A percentile compares a stretch with the other conserved stretches of the same genome.
These are phyloP conservation scores for Xylota segnis DNA, from an alignment of 2,888 invertebrate species.

Conservation along the genomic window DNA sequence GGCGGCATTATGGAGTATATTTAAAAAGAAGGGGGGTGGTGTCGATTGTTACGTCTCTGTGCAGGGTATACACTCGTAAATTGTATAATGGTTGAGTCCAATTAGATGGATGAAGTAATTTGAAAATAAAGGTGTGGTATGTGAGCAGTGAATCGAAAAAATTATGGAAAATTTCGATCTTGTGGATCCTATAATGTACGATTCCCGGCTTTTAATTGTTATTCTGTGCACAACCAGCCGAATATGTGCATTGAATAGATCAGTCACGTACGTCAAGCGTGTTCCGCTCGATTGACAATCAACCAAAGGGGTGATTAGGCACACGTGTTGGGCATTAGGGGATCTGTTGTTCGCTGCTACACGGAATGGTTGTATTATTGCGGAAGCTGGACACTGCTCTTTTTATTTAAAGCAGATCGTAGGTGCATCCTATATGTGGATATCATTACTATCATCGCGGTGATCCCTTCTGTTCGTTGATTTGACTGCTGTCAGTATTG, in stretches of 20 bases:
- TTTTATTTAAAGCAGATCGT: no score
- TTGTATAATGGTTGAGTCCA: conserved; percentile 45
- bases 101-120: conserved; percentile 44
- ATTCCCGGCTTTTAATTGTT: conserved; percentile 1
- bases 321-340: neutral
- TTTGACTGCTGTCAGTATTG: no score
- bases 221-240: neutral
- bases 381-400: no score
- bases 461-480: no score
- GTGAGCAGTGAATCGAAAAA: conserved; percentile 41
- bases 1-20: conserved; percentile 28
- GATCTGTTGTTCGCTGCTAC: neutral
- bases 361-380: no score
- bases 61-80: conserved; percentile 21
- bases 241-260: neutral
- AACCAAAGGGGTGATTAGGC: neutral
- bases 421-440: no score
- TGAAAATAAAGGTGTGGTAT: conserved; percentile 41
- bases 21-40: neutral
- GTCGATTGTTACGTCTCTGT: neutral
- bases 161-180: conserved; percentile 26
- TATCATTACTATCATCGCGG: no score
- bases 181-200: neutral
- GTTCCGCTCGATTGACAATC: conserved; percentile 9
- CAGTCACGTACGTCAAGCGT: conserved; percentile 26